Conservation (phyloP, 2,888 invertebrate species). For the Homarus gammarus region DNA sequence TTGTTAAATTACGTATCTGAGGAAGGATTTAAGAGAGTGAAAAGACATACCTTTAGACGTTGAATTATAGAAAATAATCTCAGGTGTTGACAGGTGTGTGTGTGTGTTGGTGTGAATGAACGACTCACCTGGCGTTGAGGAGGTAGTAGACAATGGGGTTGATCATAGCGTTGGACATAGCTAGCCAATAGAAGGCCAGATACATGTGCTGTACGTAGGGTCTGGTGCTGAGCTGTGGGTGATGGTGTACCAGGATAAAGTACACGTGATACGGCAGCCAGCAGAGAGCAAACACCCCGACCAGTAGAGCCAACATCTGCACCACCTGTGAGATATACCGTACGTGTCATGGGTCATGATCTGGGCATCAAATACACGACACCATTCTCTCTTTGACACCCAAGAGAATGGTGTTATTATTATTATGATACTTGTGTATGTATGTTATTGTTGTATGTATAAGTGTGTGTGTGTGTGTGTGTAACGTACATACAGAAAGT, state of each 20-base stretch:
- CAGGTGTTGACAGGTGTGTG: background rate
- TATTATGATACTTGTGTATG: no score
- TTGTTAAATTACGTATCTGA: background rate
- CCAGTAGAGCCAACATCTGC: conserved; percentile 45
- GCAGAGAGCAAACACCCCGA: conserved; percentile 51
- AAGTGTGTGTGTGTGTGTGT: no score
- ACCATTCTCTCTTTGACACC: no score
- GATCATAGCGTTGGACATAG: conserved; percentile 99
- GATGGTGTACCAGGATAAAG: conserved; percentile 46
- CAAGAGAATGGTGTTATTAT: no score
- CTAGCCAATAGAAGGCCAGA: conserved; percentile 94
- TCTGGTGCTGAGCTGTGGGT: conserved; percentile 17
- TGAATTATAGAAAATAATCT: background rate
- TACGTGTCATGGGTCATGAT: no score
- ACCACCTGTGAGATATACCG: conserved; percentile 47
- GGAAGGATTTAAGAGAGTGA: background rate
- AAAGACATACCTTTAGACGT: background rate
- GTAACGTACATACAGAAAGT: no score
- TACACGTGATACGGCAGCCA: conserved; percentile 59
- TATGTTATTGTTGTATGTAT: no score
- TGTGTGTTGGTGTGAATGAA: no score
- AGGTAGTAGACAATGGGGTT: conserved; percentile 98
- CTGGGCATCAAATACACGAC: no score
- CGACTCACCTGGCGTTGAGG: conserved; percentile 94
- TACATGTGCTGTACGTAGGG: conserved; percentile 88